Percentiles rank a stretch among this genome's conserved stretches.
phyloP scores from a whole-genome alignment of 2,888 invertebrate genomes.

The Cataglyphis rosenhaueri region DNA sequence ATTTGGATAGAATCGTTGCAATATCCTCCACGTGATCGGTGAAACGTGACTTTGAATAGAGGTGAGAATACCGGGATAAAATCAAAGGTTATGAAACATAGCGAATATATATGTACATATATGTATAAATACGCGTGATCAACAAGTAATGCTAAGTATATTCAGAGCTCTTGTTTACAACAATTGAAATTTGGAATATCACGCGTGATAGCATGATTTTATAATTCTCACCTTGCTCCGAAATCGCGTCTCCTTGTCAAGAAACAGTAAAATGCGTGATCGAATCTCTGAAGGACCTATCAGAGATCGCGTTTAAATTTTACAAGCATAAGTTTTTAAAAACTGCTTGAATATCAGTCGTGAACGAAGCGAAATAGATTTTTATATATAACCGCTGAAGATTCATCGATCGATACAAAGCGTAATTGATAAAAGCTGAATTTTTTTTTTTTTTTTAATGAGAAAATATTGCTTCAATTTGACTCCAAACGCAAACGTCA shows the following conservation, averaged over 20 bases:
- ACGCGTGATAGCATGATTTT: background rate
- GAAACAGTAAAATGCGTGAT: background rate
- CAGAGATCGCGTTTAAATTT: background rate
- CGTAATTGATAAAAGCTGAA: background rate
- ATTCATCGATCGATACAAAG: background rate
- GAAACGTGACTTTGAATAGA: background rate
- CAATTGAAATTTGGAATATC: background rate
- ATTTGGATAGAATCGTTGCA: background rate
- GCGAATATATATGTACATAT: background rate
- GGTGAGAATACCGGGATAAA: conserved; percentile 11
- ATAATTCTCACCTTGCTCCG: background rate
- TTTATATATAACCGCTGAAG: background rate
- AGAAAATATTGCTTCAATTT: background rate
- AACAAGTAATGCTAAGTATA: conserved; percentile 24
- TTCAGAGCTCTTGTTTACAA: background rate
- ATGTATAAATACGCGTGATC: background rate
- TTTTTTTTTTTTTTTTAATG: background rate
- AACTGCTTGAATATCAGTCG: background rate
- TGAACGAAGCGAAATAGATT: background rate
- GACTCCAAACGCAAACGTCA: background rate
- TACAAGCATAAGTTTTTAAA: background rate
- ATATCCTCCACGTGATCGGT: background rate
- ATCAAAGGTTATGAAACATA: background rate
- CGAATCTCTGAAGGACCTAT: background rate
- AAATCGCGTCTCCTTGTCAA: background rate